Base-by-base conservation (phyloP, 2,888 invertebrate species). In the Rhabditoides inermis region DNA sequence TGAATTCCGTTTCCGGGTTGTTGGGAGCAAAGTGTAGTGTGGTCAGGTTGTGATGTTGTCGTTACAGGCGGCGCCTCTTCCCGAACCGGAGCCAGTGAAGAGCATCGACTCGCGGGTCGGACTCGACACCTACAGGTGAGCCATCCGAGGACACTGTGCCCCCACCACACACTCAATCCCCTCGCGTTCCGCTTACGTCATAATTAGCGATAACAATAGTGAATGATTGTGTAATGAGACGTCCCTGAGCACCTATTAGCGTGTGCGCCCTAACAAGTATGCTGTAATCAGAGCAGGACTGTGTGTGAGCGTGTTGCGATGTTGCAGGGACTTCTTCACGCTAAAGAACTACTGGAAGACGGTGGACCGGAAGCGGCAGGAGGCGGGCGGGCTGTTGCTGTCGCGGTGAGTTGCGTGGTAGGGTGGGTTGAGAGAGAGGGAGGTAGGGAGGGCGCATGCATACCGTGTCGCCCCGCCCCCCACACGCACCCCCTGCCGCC, bases 301-400 rank as follows among this genome's bases (percentile, higher is more conserved):
- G n/a, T n/a, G n/a, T n/a, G n/a, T n/a, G n/a, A n/a, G n/a, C n/a
- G n/a, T n/a, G n/a, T n/a, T n/a, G n/a, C 22, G 15, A 32, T 27
- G 28, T 49, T 60, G 30, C 58, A 66, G 73, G 44, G 73, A 73
- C 53, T 73, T 73, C 56, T 73, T 68, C 63, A 75, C 73, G 18
- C 58, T 72, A 15, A 72, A 71, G 59, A 75, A 75, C 57, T 75
- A 70, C 56, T 75, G 75, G 75, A 75, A 75, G 52, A 61, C 75
- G 10, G 65, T 75, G 20, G 63, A 61, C 22, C 55, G 73, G 45
- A 72, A 72, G 50, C 55, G 63, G 44, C 64, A 65, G 30, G 68
- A 69, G 44, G 58, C 70, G 15, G 65, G 59, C 6, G 49, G 53
- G 3, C 44, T 57, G 37, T 53, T 73, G 50, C 46, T 73, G 51